phyloP scores from a whole-genome alignment of 35 echinoderm and acorn worm genomes.

The Heliocidaris tuberculata region DNA sequence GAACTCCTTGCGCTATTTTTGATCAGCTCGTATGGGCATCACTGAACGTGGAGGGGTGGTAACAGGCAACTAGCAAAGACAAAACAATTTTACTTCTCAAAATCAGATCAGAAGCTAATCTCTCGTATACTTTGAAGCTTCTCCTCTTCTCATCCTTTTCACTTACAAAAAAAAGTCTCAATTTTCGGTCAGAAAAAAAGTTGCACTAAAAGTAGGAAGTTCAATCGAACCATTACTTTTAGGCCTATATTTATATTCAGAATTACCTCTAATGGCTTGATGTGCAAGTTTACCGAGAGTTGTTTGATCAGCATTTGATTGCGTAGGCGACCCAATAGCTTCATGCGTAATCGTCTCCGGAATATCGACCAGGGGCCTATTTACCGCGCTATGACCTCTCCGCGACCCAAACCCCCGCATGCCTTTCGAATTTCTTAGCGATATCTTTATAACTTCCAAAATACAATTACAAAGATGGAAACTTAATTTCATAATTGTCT shows the following conservation, averaged over 20 bases:
- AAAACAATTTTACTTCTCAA: too few species aligned
- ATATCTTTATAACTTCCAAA: background rate
- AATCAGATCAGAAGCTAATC: too few species aligned
- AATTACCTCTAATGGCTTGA: background rate
- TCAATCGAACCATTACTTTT: background rate
- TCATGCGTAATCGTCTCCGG: background rate
- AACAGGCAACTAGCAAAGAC: too few species aligned
- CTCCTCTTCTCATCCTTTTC: too few species aligned
- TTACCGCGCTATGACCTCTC: background rate
- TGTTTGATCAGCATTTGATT: slow-evolving; percentile 17
- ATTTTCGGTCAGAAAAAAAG: background rate
- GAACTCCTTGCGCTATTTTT: too few species aligned
- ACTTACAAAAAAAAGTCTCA: too few species aligned
- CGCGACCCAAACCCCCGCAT: background rate
- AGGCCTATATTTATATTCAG: background rate
- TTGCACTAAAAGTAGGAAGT: background rate
- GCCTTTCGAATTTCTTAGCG: background rate
- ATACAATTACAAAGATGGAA: background rate
- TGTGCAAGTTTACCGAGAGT: background rate
- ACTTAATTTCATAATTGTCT: background rate
- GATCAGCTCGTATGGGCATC: too few species aligned
- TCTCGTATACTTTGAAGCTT: too few species aligned
- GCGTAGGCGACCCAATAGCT: background rate
- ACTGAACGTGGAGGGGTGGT: too few species aligned
- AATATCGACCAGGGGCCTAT: background rate